phyloP scores from a whole-genome alignment of 2,888 invertebrate genomes.

The Ephialtes manifestator region DNA sequence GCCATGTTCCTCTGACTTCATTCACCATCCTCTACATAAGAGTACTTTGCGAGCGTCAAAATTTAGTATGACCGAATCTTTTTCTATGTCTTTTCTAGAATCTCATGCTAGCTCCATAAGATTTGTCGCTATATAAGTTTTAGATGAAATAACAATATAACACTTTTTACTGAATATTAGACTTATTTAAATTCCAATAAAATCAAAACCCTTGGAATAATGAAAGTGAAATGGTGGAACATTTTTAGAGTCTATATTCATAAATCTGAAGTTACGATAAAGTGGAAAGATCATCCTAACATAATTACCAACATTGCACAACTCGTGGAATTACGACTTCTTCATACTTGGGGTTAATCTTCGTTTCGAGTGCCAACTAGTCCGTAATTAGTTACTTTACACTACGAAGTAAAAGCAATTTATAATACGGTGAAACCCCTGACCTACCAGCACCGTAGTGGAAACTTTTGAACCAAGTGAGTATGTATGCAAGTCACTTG shows the following conservation, averaged over 20 bases:
- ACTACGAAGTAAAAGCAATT: constrained; percentile 11
- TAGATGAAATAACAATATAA: too few relatives aligned
- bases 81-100: too few relatives aligned
- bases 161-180: too few relatives aligned
- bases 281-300: background rate
- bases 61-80: too few relatives aligned
- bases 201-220: background rate
- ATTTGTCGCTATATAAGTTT: too few relatives aligned
- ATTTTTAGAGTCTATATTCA: background rate
- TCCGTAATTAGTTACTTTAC: constrained; percentile 39
- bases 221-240: background rate
- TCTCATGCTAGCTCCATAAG: too few relatives aligned
- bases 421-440: background rate
- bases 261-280: background rate
- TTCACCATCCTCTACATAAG: too few relatives aligned
- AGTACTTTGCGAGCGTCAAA: too few relatives aligned
- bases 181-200: too few relatives aligned
- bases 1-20: too few relatives aligned
- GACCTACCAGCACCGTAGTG: background rate
- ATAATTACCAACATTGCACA: background rate
- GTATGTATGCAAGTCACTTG: background rate
- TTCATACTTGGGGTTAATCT: constrained; percentile 6
- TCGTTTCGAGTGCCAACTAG: background rate
- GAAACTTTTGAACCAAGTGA: background rate
- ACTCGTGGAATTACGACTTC: background rate